These are phyloP conservation scores for Trachythela sp. DNA, from an alignment of 64 coral and sea anemone genomes.

Conservation along the genomic window DNA sequence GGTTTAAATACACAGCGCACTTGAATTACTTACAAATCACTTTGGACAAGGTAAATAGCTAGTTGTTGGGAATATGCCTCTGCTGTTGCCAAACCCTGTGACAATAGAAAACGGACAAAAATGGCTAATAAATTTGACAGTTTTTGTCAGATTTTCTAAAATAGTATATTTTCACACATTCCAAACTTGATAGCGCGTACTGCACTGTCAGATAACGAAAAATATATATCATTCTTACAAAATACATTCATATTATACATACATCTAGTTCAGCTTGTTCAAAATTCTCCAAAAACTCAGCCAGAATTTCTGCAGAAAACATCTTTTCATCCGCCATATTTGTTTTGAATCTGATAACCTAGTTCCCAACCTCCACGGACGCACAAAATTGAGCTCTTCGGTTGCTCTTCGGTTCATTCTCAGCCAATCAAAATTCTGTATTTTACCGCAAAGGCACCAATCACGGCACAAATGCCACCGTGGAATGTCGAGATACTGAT, in stretches of 20 bases:
- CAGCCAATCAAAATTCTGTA: too few relatives aligned
- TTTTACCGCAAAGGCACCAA: too few relatives aligned
- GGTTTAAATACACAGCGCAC: too few relatives aligned
- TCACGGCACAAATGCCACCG: too few relatives aligned
- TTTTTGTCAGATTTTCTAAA: too few relatives aligned
- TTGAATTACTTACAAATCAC: neutral
- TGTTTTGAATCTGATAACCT: neutral
- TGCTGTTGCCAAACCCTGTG: neutral
- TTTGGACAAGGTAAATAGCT: neutral
- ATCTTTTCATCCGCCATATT: neutral
- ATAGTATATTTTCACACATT: too few relatives aligned
- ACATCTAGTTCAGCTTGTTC: slow-evolving; percentile 6
- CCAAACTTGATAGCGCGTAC: neutral
- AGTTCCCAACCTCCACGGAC: neutral
- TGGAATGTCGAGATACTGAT: too few relatives aligned
- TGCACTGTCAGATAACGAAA: neutral
- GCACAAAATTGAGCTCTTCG: too few relatives aligned
- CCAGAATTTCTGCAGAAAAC: neutral
- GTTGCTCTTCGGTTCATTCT: too few relatives aligned
- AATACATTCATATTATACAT: neutral
- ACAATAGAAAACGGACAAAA: neutral
- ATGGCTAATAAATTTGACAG: neutral
- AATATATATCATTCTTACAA: neutral
- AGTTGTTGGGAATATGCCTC: neutral
- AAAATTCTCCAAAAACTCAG: neutral